Evolutionary conservation across 2,888 invertebrate species (phyloP).

Genomic region (Bimastos eiseni): DNA sequence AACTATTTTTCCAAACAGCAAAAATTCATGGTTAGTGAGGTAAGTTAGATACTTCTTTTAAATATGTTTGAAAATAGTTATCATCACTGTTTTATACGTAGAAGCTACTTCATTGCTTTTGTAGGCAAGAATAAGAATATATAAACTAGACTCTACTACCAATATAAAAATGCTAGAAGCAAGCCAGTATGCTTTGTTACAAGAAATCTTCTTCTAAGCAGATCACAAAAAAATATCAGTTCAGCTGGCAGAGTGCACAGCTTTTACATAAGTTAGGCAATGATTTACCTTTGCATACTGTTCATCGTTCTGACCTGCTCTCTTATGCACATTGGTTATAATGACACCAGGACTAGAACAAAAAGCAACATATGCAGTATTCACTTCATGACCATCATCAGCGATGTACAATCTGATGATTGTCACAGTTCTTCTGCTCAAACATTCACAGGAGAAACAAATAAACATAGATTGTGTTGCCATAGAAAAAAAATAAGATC

Average conservation of each 20-base stretch:
- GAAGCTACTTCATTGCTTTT: not conserved
- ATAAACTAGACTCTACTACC: not conserved
- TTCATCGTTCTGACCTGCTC: conserved; percentile 81
- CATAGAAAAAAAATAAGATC: too few relatives aligned
- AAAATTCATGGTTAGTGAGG: not conserved
- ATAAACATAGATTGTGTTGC: too few relatives aligned
- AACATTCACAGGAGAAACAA: too few relatives aligned
- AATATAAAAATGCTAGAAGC: not conserved
- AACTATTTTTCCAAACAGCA: conserved; percentile 66
- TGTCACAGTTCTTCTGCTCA: too few relatives aligned
- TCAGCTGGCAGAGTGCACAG: not conserved
- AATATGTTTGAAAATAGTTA: not conserved
- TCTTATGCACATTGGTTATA: conserved; percentile 83
- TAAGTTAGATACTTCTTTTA: not conserved
- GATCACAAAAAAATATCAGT: too few relatives aligned
- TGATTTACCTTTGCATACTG: conserved; percentile 40
- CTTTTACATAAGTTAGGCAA: not conserved
- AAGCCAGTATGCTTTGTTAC: not conserved
- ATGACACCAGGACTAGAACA: conserved; percentile 81
- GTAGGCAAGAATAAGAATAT: not conserved
- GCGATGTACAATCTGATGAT: too few relatives aligned
- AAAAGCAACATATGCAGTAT: not conserved
- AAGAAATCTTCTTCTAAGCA: not conserved
- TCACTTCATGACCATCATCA: not conserved
- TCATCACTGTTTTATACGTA: not conserved